Percentiles rank a stretch among this genome's conserved stretches.
Evolutionary conservation across 2,888 invertebrate species (phyloP).

Genomic region (Pocota personata): DNA sequence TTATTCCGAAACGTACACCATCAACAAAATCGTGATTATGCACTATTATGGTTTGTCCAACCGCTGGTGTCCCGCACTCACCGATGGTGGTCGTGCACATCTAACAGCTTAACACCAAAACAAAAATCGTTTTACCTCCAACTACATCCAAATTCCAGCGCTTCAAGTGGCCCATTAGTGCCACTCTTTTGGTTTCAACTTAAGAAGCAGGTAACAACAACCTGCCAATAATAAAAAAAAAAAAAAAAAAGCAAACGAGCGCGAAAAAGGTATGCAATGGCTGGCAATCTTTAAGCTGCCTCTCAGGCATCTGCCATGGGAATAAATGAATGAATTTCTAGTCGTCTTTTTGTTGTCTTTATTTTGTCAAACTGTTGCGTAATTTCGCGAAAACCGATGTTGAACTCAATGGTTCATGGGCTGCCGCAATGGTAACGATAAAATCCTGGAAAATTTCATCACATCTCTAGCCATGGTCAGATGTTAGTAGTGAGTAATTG

Average conservation of each 20-base stretch:
- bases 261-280: slow-evolving; percentile 46
- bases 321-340: slow-evolving; percentile 68
- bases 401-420: slow-evolving; percentile 44
- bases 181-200: slow-evolving; percentile 50
- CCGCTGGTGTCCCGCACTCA: neutral
- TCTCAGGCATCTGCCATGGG: slow-evolving; percentile 52
- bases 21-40: neutral
- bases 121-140: neutral
- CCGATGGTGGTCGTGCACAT: slow-evolving; percentile 6
- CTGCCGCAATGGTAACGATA: neutral
- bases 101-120: slow-evolving; percentile 24
- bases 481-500: neutral
- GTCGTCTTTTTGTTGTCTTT: neutral
- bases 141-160: slow-evolving; percentile 41
- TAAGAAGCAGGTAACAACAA: slow-evolving; percentile 14
- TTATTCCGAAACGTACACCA: slow-evolving; percentile 11
- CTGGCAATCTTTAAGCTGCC: slow-evolving; percentile 12
- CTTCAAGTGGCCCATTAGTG: slow-evolving; percentile 59
- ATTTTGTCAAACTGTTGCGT: slow-evolving; percentile 34
- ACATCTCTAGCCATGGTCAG: slow-evolving; percentile 23
- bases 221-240: neutral
- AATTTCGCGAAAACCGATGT: slow-evolving; percentile 51
- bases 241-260: neutral
- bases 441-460: slow-evolving; percentile 18
- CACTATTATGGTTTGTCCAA: slow-evolving; percentile 17